A percentile compares a stretch with the other conserved stretches of the same genome.
Evolutionary conservation across 2,888 invertebrate genomes (phyloP).

Genomic region (Elmis aenea): DNA sequence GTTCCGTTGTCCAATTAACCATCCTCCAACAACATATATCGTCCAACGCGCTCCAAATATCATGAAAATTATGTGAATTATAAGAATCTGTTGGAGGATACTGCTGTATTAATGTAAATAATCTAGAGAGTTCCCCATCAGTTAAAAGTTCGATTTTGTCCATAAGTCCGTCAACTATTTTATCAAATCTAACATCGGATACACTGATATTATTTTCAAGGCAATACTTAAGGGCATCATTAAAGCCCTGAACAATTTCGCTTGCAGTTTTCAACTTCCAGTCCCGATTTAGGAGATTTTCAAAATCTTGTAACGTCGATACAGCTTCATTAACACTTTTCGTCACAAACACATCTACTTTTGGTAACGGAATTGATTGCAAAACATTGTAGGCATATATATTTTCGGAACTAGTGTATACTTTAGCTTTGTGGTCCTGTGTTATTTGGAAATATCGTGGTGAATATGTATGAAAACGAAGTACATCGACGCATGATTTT

Average conservation of each 20-base stretch:
- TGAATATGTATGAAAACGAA: too few relatives aligned
- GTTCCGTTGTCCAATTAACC: slow-evolving; percentile 50
- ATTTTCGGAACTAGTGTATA: too few relatives aligned
- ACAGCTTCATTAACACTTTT: slow-evolving; percentile 4
- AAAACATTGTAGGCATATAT: slow-evolving; percentile 24
- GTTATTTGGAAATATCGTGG: too few relatives aligned
- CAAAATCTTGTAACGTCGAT: slow-evolving; percentile 23
- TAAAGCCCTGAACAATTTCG: slow-evolving; percentile 38
- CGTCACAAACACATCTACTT: not conserved
- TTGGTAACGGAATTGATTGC: slow-evolving; percentile 8
- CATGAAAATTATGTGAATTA: slow-evolving; percentile 55
- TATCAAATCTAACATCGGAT: slow-evolving; percentile 39
- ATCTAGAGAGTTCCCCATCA: slow-evolving; percentile 53
- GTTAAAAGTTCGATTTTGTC: slow-evolving; percentile 52
- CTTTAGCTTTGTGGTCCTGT: too few relatives aligned
- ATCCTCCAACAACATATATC: slow-evolving; percentile 53
- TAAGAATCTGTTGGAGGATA: slow-evolving; percentile 53
- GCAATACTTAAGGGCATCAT: slow-evolving; percentile 31
- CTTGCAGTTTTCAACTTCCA: slow-evolving; percentile 31
- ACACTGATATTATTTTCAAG: slow-evolving; percentile 32
- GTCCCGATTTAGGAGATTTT: slow-evolving; percentile 25
- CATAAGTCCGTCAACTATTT: slow-evolving; percentile 42
- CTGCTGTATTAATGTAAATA: slow-evolving; percentile 51
- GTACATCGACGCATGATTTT: too few relatives aligned
- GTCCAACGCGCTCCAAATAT: slow-evolving; percentile 65